These are phyloP conservation scores for Pangasius macronema DNA, from an alignment of 2,797 vertebrate species.

Conservation along the genomic window DNA sequence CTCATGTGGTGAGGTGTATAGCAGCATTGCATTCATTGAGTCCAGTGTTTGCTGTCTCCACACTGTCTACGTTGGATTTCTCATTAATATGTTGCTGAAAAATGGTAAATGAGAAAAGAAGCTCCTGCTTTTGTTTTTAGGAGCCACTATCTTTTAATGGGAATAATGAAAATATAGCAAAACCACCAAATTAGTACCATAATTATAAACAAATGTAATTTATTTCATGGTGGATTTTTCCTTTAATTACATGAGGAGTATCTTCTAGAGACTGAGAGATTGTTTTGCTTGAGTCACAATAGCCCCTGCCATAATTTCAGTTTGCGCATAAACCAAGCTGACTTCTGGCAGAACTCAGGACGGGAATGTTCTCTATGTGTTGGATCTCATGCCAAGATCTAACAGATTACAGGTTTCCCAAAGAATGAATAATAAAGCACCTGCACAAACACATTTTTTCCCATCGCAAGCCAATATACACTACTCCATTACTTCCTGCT, in stretches of 20 bases:
- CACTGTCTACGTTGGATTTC: neutral
- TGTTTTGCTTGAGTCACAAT: slow-evolving; percentile 10
- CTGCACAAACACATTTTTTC: slow-evolving; percentile 31
- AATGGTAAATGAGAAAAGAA: neutral
- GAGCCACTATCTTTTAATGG: neutral
- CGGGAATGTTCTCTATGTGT: slow-evolving; percentile 16
- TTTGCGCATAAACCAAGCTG: neutral
- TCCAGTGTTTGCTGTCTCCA: neutral
- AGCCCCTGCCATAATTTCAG: slow-evolving; percentile 6
- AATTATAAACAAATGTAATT: neutral
- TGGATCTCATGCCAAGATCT: slow-evolving; percentile 30
- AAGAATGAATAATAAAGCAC: slow-evolving; percentile 13
- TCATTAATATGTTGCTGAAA: neutral
- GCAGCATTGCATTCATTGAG: neutral
- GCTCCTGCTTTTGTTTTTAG: neutral
- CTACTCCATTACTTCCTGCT: neutral
- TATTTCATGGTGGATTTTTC: neutral
- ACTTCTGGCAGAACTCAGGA: slow-evolving; percentile 21
- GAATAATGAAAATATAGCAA: neutral
- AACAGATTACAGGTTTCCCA: slow-evolving; percentile 41
- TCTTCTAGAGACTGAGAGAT: neutral
- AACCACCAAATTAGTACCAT: neutral
- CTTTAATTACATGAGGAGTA: slow-evolving; percentile 32
- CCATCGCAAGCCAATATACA: neutral
- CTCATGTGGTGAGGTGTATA: too few relatives aligned